A percentile compares a stretch with the other conserved stretches of the same genome.
Conservation (phyloP, 2,113 vertebrate genomes). For the Seriola quinqueradiata region DNA sequence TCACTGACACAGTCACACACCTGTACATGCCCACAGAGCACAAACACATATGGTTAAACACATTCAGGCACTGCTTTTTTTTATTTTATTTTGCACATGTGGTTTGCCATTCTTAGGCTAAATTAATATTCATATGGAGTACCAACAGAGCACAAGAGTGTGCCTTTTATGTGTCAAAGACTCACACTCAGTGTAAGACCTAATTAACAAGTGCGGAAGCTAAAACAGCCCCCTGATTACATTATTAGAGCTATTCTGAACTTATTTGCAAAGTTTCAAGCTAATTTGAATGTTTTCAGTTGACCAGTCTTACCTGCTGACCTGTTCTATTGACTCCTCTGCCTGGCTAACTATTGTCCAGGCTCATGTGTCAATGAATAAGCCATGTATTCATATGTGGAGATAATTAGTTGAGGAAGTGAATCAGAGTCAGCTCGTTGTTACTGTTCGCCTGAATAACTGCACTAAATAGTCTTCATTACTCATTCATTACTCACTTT, state of each 20-base stretch:
- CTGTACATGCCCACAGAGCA: not conserved
- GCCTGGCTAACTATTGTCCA: constrained; percentile 42
- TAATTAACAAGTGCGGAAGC: constrained; percentile 45
- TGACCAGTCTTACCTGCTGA: constrained; percentile 45
- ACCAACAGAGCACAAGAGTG: not conserved
- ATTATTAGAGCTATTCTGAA: constrained; percentile 34
- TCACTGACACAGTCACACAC: not conserved
- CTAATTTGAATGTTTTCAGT: constrained; percentile 47
- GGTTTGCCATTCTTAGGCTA: not conserved
- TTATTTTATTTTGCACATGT: not conserved
- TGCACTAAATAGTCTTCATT: constrained; percentile 22
- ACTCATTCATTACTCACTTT: constrained; percentile 25
- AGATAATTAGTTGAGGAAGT: constrained; percentile 61
- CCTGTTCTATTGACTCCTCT: constrained; percentile 58
- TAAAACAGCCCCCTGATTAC: constrained; percentile 33
- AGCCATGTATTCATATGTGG: constrained; percentile 60
- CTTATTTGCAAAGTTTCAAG: constrained; percentile 49
- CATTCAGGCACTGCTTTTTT: not conserved
- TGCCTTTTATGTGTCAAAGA: constrained; percentile 19
- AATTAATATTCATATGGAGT: not conserved
- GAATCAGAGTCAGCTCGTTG: constrained; percentile 31
- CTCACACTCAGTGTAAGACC: not conserved
- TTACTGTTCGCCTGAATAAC: constrained; percentile 39
- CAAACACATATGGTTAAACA: constrained; percentile 17
- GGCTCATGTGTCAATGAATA: constrained; percentile 65